Percentiles rank a stretch among this genome's conserved stretches.
Evolutionary conservation across 1,140 invertebrate species (phyloP).

Genomic region (Megathymus violae): DNA sequence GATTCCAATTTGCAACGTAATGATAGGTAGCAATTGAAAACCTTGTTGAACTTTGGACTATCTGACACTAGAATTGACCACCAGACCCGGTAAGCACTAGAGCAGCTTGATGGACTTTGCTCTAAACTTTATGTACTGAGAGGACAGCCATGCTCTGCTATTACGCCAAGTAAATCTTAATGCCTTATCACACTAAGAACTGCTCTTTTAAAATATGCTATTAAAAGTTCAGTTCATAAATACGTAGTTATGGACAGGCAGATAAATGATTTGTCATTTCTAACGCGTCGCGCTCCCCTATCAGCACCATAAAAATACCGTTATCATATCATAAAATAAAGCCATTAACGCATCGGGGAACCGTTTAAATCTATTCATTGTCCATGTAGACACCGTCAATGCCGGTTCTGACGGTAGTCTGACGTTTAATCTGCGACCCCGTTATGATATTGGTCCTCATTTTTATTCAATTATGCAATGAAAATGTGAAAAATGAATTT

Average conservation of each 20-base stretch:
- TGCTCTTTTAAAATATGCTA: no score
- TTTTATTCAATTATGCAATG: neutral
- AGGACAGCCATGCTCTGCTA: no score
- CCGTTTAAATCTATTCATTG: neutral
- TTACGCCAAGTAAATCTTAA: no score
- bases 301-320: neutral
- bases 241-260: neutral
- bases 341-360: neutral
- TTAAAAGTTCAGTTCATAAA: no score
- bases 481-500: neutral
- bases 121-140: no score
- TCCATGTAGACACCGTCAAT: neutral
- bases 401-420: neutral
- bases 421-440: neutral
- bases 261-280: constrained; percentile 17
- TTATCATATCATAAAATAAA: neutral
- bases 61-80: no score
- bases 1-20: no score
- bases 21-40: no score
- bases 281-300: neutral
- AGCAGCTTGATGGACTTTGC: no score
- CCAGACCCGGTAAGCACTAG: no score
- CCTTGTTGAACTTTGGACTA: no score
- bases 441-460: neutral
- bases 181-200: no score